phyloP scores from a whole-genome alignment of 37 sponge, comb jelly and placozoan genomes.

The Beroe ovata region DNA sequence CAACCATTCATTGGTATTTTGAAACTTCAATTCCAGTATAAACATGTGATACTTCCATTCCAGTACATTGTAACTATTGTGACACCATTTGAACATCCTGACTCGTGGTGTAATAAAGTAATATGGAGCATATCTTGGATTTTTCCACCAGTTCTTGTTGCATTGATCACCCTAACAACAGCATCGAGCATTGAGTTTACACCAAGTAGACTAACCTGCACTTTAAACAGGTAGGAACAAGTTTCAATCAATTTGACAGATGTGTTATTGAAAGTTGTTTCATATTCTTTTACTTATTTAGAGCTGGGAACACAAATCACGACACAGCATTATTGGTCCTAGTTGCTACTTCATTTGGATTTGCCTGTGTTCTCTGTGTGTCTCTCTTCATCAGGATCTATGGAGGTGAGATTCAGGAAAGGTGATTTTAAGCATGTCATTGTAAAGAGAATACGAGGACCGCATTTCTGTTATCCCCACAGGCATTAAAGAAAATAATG shows the following conservation, averaged over 20 bases:
- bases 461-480: no score
- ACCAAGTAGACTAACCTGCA: not conserved
- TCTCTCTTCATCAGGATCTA: not conserved
- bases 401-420: not conserved
- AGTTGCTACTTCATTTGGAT: not conserved
- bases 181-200: not conserved
- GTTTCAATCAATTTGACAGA: no score
- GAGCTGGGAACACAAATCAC: not conserved
- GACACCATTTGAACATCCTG: constrained; percentile 12
- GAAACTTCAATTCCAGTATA: no score
- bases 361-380: not conserved
- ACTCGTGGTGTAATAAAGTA: not conserved
- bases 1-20: no score
- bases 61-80: not conserved
- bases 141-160: not conserved
- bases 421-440: no score
- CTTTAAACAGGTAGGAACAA: constrained; percentile 7
- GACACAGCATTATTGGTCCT: not conserved
- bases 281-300: no score
- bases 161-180: not conserved
- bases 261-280: no score
- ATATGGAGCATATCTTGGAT: constrained; percentile 10
- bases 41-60: not conserved
- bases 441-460: no score
- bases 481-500: no score